Base-by-base conservation (phyloP, 2,888 invertebrate genomes). In the Perizoma affinitatum region DNA sequence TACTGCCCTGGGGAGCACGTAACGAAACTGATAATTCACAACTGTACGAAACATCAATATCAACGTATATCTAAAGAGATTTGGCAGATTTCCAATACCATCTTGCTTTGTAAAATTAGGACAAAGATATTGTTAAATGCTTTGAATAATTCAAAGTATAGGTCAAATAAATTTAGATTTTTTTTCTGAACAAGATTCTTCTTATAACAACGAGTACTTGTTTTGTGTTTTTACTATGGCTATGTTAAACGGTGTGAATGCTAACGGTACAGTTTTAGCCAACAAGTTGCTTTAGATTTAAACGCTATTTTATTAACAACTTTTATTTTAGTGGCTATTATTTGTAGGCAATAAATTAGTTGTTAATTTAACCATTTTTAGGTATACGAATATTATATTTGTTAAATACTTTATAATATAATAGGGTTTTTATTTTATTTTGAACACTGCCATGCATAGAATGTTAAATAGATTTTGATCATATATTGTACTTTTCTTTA, bases 361-460 rank as follows among this genome's bases (percentile, higher is more conserved):
- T 57, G 44, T 6, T 42, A 57, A 44, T 56, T 53, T 56, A 48
- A 5, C 11, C 48, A 38, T 53, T 57, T 50, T 47, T 41, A 54
- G 40, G 0, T 56, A 45, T 42, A 10, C 9, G n/a, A n/a, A 10
- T 42, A 9, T n/a, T 58, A 38, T 49, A 49, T 50, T 34, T 50
- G 46, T 35, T 45, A 43, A 35, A 52, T 44, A 45, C 38, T 41
- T 35, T 10, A 58, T 54, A 50, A 5, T 22, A 45, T 49, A 45
- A 3, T 41, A 57, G 11, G 44, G 33, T 47, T 46, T 36, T 40
- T 58, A 45, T 55, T 63, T 44, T 53, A 56, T 54, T 64, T 56
- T 50, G 60, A 69, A 64, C 69, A 69, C 69, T 69, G 69, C 69
- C 69, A 69, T 67, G 60, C 35, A 45, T 65, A 61, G 52, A 63